Base-by-base conservation (phyloP, 2,113 vertebrate species). In the Cinclus mexicanus region DNA sequence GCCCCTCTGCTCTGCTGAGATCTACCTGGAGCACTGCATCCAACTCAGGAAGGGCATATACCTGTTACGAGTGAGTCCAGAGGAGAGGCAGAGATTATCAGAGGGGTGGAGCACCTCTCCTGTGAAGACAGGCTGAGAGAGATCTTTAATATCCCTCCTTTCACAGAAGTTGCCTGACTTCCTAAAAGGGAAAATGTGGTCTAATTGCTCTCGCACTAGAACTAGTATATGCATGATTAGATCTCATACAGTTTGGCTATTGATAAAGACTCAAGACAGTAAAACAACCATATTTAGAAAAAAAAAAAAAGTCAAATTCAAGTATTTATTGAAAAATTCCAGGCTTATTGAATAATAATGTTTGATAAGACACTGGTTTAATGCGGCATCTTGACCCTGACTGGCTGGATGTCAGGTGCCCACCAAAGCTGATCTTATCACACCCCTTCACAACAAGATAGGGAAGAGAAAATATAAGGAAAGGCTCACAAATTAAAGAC, bases 21-120 rank as follows among this genome's bases (percentile, higher is more conserved):
- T 16, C 44, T 33, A 67, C 3, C 44, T 29, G 23, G 23, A n/a
- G 15, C 52, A 1, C 44, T 65, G 52, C 53, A 67, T 10, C 52
- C 28, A 12, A 37, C 12, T 67, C 6, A 8, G 33, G 6, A 74
- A 1, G 5, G 19, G 2, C 15, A 72, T 0, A 4, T 14, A 59
- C 15, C 12, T 24, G 15, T 0, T 16, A 11, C n/a, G 12, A 46
- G 6, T 1, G 0, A 74, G 19, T 2, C 3, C 33, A 89, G 39
- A 52, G 13, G 18, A 41, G 13, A 26, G 13, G 22, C 13, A 53
- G 33, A 20, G 23, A 13, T 21, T 3, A 59, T 21, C 28, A 52
- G 26, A 18, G 17, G 4, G 2, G 7, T 85, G 9, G 33, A 69
- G 76, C 22, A 13, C 26, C 33, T 74, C 33, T 28, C 9, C 22